Conservation (phyloP, 2,888 invertebrate genomes). For the Agrochola litura region DNA sequence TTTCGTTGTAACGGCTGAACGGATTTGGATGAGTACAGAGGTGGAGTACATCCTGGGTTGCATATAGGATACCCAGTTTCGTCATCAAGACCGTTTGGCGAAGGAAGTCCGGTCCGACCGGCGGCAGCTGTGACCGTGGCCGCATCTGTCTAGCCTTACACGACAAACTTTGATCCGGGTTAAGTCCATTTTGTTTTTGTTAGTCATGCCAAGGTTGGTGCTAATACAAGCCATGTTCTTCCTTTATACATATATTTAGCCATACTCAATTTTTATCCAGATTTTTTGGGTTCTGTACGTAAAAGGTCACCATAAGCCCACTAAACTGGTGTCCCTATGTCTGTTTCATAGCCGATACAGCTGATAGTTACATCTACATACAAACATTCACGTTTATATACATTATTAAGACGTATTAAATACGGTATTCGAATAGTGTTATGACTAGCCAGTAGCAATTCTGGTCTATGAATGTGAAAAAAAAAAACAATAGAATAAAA, state of each 20-base stretch:
- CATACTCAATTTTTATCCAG: not conserved
- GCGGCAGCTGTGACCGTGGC: not conserved
- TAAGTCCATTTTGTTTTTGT: not conserved
- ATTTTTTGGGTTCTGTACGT: not conserved
- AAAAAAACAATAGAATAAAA: slow-evolving; percentile 34
- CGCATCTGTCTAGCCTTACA: not conserved
- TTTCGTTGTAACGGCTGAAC: slow-evolving; percentile 36
- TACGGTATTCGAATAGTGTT: slow-evolving; percentile 35
- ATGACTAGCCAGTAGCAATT: slow-evolving; percentile 1
- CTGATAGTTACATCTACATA: slow-evolving; percentile 10
- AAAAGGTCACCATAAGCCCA: not conserved
- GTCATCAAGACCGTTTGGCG: slow-evolving; percentile 10
- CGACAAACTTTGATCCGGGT: not conserved
- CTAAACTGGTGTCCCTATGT: not conserved
- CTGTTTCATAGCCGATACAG: slow-evolving; percentile 9
- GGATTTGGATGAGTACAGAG: slow-evolving; percentile 41
- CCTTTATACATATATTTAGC: not conserved
- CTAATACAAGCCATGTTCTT: not conserved
- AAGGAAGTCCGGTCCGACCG: not conserved
- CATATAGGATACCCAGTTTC: slow-evolving; percentile 26
- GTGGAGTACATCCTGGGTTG: slow-evolving; percentile 43
- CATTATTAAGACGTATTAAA: slow-evolving; percentile 1
- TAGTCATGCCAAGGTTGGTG: not conserved
- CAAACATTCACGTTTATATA: not conserved
- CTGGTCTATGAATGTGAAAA: slow-evolving; percentile 21